phyloP scores from a whole-genome alignment of 2,113 vertebrate species.

The Scopus umbretta region DNA sequence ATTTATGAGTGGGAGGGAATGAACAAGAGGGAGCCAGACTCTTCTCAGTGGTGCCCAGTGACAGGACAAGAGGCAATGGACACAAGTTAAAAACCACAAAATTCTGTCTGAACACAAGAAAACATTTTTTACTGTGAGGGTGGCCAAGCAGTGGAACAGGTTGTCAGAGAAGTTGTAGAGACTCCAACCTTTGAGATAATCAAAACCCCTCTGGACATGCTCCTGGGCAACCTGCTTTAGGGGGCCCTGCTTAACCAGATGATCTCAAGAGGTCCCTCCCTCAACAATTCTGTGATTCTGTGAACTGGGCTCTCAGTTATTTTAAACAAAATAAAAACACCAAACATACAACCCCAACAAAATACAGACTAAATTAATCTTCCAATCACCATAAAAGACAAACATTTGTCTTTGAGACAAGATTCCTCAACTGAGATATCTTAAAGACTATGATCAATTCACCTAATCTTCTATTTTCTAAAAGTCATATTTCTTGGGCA shows the following conservation, averaged over 20 bases:
- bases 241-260: background rate
- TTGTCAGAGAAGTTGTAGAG: background rate
- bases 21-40: background rate
- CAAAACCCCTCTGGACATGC: background rate
- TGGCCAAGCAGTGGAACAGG: background rate
- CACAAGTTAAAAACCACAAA: background rate
- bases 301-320: background rate
- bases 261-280: background rate
- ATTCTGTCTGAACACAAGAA: background rate
- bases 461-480: background rate
- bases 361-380: background rate
- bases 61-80: background rate
- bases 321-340: background rate
- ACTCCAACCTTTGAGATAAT: background rate
- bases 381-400: background rate
- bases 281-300: background rate
- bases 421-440: background rate
- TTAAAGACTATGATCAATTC: background rate
- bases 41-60: background rate
- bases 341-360: background rate
- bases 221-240: background rate
- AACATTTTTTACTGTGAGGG: background rate
- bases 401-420: background rate
- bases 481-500: background rate
- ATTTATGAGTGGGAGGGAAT: background rate